Conservation (phyloP, 2,113 vertebrate species). For the Anser cygnoides region DNA sequence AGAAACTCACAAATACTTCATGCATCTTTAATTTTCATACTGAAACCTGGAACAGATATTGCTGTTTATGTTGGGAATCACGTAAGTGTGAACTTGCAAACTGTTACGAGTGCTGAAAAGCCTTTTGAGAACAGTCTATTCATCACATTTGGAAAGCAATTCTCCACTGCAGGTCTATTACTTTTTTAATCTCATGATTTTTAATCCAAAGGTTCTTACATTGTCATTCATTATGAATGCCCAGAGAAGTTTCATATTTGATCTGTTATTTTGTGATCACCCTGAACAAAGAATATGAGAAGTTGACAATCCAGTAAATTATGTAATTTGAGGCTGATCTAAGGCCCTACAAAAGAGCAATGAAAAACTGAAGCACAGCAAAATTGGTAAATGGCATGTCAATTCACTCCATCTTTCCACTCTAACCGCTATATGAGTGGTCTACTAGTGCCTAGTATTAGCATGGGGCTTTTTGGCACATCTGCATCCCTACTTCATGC, state of each 20-base stretch:
- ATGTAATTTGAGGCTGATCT: neutral
- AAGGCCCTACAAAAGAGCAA: neutral
- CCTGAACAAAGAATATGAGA: neutral
- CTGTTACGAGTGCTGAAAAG: neutral
- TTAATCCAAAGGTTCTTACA: neutral
- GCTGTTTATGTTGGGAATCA: neutral
- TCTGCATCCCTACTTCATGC: neutral
- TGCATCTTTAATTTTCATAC: neutral
- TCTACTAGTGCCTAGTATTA: neutral
- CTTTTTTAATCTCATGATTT: neutral
- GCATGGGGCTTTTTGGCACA: neutral
- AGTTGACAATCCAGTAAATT: neutral
- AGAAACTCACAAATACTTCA: neutral
- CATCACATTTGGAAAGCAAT: neutral
- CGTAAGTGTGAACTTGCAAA: neutral
- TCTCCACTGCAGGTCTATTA: neutral
- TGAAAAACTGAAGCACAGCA: neutral
- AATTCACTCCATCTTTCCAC: neutral
- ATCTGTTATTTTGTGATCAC: neutral
- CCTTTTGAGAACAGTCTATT: neutral
- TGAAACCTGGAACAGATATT: neutral
- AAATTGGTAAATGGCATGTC: neutral
- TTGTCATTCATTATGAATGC: neutral
- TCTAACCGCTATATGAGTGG: neutral
- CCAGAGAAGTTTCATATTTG: neutral